Evolutionary conservation across 2,888 invertebrate genomes (phyloP).

Genomic region (Epistrophe grossulariae): DNA sequence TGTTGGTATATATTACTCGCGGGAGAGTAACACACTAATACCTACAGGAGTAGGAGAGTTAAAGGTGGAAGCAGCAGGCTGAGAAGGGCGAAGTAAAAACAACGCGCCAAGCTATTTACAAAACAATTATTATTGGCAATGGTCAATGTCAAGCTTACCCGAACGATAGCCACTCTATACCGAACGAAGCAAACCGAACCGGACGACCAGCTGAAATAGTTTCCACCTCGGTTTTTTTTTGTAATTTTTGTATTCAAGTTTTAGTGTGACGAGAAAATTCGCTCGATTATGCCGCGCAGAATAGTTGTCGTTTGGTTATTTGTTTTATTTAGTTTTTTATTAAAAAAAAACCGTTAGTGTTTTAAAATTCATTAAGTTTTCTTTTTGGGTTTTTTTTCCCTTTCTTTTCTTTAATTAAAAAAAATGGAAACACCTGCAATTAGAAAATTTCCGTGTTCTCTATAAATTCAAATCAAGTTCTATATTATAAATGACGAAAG

Average conservation of each 20-base stretch:
- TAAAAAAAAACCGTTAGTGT: constrained; percentile 21
- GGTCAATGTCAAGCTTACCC: constrained; percentile 71
- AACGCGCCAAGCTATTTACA: constrained; percentile 54
- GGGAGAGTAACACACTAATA: not conserved
- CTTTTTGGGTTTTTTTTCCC: constrained; percentile 3
- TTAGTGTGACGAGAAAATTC: constrained; percentile 69
- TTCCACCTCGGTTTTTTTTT: constrained; percentile 68
- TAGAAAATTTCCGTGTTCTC: not conserved
- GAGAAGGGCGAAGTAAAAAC: constrained; percentile 9
- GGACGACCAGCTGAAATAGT: constrained; percentile 68
- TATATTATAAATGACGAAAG: not conserved
- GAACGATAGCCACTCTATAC: constrained; percentile 11
- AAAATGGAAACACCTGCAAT: constrained; percentile 35
- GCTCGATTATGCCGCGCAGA: constrained; percentile 57
- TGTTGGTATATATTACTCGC: constrained; percentile 23
- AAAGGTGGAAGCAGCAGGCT: not conserved
- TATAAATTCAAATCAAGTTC: constrained; percentile 16
- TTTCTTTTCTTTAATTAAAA: not conserved
- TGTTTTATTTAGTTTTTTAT: constrained; percentile 22
- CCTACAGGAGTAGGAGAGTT: not conserved
- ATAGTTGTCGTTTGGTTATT: constrained; percentile 34
- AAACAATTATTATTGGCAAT: constrained; percentile 73
- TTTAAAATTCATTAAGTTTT: not conserved
- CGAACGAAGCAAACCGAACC: constrained; percentile 6
- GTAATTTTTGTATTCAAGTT: constrained; percentile 53